Evolutionary conservation across 1,140 invertebrate species (phyloP).

Genomic region (Drosophila tani): DNA sequence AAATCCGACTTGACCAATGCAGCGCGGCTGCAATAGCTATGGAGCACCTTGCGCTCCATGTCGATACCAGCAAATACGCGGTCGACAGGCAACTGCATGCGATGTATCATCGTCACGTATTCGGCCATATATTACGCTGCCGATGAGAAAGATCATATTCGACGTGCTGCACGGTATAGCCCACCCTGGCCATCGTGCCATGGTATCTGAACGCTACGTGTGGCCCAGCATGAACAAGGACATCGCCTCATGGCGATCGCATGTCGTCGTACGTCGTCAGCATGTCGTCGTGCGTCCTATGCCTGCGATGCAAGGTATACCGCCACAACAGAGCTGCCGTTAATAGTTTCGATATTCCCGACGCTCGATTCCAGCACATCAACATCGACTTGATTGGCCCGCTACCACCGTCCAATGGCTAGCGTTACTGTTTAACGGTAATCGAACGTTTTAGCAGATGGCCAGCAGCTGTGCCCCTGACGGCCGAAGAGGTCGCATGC

Average conservation of each 20-base stretch:
- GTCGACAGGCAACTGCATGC: too few relatives aligned
- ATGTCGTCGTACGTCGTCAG: too few relatives aligned
- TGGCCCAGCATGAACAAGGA: not conserved
- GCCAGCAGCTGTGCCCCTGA: not conserved
- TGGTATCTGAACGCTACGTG: not conserved
- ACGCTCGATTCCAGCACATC: not conserved
- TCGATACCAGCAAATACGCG: too few relatives aligned
- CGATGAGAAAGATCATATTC: not conserved
- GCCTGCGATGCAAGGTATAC: too few relatives aligned
- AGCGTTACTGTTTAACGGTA: not conserved
- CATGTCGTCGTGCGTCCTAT: too few relatives aligned
- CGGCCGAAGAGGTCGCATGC: not conserved
- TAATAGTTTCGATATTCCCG: not conserved
- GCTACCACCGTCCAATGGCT: constrained; percentile 1
- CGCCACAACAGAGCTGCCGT: not conserved
- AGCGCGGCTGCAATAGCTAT: too few relatives aligned
- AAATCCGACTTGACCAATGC: too few relatives aligned
- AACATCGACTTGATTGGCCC: not conserved
- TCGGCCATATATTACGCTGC: not conserved
- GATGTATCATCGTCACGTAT: not conserved
- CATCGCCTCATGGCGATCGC: not conserved
- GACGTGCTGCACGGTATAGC: not conserved
- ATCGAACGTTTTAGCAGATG: constrained; percentile 2
- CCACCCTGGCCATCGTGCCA: not conserved
- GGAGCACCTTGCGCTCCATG: too few relatives aligned